Conservation (phyloP, 1,140 invertebrate genomes). For the Trichomalopsis sarcophagae region DNA sequence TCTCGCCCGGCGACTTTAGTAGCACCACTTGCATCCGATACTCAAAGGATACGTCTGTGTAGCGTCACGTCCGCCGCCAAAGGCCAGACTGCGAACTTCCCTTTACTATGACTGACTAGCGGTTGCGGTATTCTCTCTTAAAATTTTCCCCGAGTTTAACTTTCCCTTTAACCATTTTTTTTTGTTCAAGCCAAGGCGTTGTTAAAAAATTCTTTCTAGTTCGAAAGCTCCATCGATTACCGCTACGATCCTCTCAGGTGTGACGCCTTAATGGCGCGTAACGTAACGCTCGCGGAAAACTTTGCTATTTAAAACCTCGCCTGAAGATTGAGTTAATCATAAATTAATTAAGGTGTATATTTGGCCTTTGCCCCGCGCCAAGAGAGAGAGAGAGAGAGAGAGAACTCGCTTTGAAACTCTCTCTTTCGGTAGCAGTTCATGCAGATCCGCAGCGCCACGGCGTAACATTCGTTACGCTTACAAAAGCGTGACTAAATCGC, state of each 20-base stretch:
- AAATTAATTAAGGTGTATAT: conserved; percentile 5
- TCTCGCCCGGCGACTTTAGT: conserved; percentile 30
- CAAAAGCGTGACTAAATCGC: background rate
- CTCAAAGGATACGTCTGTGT: conserved; percentile 1
- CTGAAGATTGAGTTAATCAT: background rate
- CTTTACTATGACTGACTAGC: background rate
- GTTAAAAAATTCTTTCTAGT: background rate
- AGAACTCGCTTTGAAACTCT: background rate
- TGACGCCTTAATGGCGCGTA: background rate
- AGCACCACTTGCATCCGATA: background rate
- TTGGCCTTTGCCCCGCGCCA: background rate
- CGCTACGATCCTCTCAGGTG: background rate
- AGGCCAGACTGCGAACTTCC: background rate
- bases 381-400: too few relatives aligned
- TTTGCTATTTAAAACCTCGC: background rate
- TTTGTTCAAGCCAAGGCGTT: background rate
- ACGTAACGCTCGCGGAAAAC: background rate
- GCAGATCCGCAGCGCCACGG: background rate
- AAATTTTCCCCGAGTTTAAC: background rate
- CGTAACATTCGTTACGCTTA: background rate
- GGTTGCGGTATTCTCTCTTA: background rate
- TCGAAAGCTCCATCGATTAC: background rate
- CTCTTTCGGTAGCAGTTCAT: background rate
- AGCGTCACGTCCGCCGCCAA: background rate
- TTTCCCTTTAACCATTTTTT: background rate